phyloP scores from a whole-genome alignment of 1,140 invertebrate genomes.

The Orchesella cincta region DNA sequence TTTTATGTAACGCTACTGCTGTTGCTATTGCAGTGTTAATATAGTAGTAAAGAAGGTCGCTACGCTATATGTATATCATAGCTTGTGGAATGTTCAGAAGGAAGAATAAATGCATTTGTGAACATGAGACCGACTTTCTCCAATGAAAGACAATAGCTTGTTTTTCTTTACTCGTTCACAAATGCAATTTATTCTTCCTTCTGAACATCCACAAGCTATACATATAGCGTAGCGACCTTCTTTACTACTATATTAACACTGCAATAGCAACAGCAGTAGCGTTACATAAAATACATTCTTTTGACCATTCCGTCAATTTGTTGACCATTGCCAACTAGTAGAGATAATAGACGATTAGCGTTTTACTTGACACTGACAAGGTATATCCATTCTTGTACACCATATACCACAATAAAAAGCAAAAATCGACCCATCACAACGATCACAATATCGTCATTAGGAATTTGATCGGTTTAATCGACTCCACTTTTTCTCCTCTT shows the following conservation, averaged over 20 bases:
- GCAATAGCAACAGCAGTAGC: neutral
- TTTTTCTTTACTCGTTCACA: too few species aligned
- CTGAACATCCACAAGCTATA: too few species aligned
- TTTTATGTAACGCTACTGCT: neutral
- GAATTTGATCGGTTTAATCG: neutral
- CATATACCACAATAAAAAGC: neutral
- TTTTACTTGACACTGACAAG: too few species aligned
- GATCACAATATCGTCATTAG: neutral
- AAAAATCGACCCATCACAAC: neutral
- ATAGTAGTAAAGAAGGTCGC: neutral
- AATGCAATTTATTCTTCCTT: too few species aligned
- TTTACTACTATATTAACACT: neutral
- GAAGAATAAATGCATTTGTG: too few species aligned
- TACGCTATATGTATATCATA: too few species aligned
- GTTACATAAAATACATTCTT: neutral
- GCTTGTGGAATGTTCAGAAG: too few species aligned
- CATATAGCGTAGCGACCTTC: neutral
- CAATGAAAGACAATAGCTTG: too few species aligned
- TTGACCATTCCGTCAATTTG: neutral
- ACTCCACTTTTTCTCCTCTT: neutral
- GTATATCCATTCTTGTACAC: too few species aligned
- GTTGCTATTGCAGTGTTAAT: neutral
- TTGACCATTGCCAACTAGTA: neutral
- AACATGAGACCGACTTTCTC: too few species aligned
- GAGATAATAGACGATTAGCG: too few species aligned